Evolutionary conservation across 2,888 invertebrate genomes (phyloP), one percentile per base, ranked within the genome.

Genomic region (Aromia moschata): DNA sequence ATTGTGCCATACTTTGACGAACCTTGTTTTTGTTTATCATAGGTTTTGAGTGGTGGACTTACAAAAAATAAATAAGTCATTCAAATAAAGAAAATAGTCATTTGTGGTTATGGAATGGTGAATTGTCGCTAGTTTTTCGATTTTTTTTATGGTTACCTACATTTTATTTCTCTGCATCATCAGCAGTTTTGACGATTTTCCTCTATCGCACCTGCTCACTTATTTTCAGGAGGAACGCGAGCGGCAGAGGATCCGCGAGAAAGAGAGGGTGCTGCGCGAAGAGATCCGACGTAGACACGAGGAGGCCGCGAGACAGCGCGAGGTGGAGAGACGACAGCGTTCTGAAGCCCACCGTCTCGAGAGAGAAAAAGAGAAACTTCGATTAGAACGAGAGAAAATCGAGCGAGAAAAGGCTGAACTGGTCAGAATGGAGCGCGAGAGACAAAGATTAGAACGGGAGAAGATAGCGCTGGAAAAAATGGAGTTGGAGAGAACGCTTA

Each of bases 381-480:
- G 91, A 41, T 82, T 92, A 10, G 96, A 96, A 80, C 86, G 94
- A 15, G 94, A 94, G 72, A 89, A 90, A 69, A 88, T 96, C 52
- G 96, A 96, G 76, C 87, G 92, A 1, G 94, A 95, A 76, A 93
- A 93, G 80, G 90, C 91, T 11, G 94, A 96, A 75, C 79, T 95
- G 16, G 82, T 95, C 67, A 87, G 92, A 49, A 79, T 94, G 65
- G 94, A 95, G 77, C 85, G 94, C 11, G 95, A 95, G 77, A 86
- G 93, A 45, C 93, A 94, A 74, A 87, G 92, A 44, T 70, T 86
- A 49, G 88, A 88, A 72, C 79, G 84, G 2, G 78, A 79, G 58
- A 79, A 79, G 63, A 64, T 81, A 33, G 85, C 85, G 68, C 76
- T 90, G 69, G 95, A 95, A 76, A 87, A 93, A 70, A 85, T 94